A percentile compares a stretch with the other conserved stretches of the same genome.
These are phyloP conservation scores for Ellobium chinense DNA, from an alignment of 2,888 invertebrate genomes.

Conservation along the genomic window DNA sequence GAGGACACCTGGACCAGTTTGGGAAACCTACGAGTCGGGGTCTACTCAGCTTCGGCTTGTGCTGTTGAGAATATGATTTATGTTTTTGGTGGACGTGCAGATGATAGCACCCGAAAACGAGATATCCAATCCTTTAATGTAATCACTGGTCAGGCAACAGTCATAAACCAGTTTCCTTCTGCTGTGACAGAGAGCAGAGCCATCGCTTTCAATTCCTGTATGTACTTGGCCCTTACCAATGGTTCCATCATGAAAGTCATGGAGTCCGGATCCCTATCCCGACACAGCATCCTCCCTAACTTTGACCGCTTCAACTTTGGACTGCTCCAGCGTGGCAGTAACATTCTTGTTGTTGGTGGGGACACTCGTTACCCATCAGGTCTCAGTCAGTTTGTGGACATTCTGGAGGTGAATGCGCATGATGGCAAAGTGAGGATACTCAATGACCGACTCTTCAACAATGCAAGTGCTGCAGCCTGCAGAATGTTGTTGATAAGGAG, in stretches of 20 bases:
- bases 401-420: slow-evolving; percentile 50
- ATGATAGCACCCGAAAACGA: slow-evolving; percentile 50
- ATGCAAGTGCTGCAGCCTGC: slow-evolving; percentile 55
- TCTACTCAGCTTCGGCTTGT: slow-evolving; percentile 56
- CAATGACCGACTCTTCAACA: slow-evolving; percentile 49
- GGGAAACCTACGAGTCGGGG: slow-evolving; percentile 52
- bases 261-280: slow-evolving; percentile 51
- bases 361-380: slow-evolving; percentile 58
- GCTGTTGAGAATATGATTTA: slow-evolving; percentile 52
- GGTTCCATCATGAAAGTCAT: slow-evolving; percentile 54
- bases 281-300: slow-evolving; percentile 52
- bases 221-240: slow-evolving; percentile 53
- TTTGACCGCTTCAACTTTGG: slow-evolving; percentile 60
- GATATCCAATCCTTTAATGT: slow-evolving; percentile 56
- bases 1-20: slow-evolving; percentile 51
- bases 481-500: slow-evolving; percentile 52
- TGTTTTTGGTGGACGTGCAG: slow-evolving; percentile 56
- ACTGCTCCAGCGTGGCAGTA: slow-evolving; percentile 45
- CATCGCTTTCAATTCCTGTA: slow-evolving; percentile 49
- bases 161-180: slow-evolving; percentile 50
- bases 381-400: slow-evolving; percentile 52
- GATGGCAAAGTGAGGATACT: slow-evolving; percentile 47
- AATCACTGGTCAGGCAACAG: slow-evolving; percentile 48
- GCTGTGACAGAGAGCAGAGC: slow-evolving; percentile 56
- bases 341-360: slow-evolving; percentile 53